Base-by-base conservation (phyloP, 2,113 vertebrate genomes). In the Zosterops borbonicus region DNA sequence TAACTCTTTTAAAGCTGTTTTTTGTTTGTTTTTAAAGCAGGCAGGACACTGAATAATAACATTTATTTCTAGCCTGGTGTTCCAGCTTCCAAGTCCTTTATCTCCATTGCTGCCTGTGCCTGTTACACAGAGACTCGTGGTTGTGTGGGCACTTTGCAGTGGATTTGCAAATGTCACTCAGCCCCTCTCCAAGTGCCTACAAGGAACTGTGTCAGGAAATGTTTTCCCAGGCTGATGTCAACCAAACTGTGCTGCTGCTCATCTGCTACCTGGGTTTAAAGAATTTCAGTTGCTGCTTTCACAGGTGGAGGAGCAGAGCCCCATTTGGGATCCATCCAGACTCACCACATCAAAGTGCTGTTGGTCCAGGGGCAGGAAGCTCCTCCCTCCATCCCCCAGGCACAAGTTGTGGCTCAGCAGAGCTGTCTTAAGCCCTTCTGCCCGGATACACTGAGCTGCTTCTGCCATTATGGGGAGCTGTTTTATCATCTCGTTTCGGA, bases 311-410 rank as follows among this genome's bases (percentile, higher is more conserved):
- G 27, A 28, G 22, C 65, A 87, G 65, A 81, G 47, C 41, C 12
- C 37, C 27, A 6, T 31, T 44, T n/a, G 58, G n/a, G 59, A 68
- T 41, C 71, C 49, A 27, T 28, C 37, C 18, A 29, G 56, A 62
- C 98, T 98, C 92, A 99, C 98, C 98, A 98, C 98, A 69, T 99
- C 97, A 84, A 99, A 99, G 74, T 97, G 97, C 44, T 91, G 90
- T 33, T 39, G 96, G 62, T 98, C 96, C 21, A 97, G 79, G 31
- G 98, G 97, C 68, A 98, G 92, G 90, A 96, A 97, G 33, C 95
- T 96, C n/a, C 95, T 96, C 85, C 92, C 92, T 81, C 96, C 97
- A 12, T 39, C 92, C 35, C 87, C 67, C 79, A 97, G 89, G 74
- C 91, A 97, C 87, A 98, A 98, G 85, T 59, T 98, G 96, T 97